These are phyloP conservation scores for Raphicerus campestris DNA, from an alignment of 2,113 vertebrate species.

Conservation along the genomic window DNA sequence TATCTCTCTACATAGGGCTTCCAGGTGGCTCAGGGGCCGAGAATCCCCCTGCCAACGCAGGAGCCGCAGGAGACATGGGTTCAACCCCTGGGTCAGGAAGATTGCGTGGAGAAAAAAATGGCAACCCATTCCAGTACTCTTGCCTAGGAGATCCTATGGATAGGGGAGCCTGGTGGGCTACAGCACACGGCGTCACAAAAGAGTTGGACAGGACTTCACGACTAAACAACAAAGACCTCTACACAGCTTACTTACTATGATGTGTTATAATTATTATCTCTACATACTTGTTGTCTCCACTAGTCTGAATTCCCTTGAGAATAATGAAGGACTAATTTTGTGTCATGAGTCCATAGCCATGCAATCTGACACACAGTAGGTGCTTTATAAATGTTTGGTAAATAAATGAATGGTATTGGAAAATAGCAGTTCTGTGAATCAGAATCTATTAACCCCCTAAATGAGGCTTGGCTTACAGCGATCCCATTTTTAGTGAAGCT, in stretches of 20 bases:
- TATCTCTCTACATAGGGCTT: background rate
- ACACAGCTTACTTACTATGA: no score
- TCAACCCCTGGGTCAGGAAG: background rate
- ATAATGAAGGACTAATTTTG: background rate
- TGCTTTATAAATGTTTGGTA: background rate
- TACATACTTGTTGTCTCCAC: background rate
- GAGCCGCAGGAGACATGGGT: background rate
- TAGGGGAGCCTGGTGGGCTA: background rate
- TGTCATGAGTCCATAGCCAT: background rate
- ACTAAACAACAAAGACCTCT: background rate
- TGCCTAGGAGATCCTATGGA: background rate
- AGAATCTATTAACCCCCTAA: background rate
- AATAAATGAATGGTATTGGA: background rate
- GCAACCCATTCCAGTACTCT: background rate
- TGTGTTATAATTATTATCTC: background rate
- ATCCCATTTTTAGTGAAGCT: background rate
- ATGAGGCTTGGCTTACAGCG: background rate
- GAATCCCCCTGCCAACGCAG: background rate
- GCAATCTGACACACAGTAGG: background rate
- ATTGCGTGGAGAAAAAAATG: fast-evolving
- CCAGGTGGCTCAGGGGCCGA: background rate
- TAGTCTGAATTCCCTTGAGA: background rate
- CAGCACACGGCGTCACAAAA: background rate
- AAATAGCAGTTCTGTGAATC: background rate
- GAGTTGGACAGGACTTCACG: background rate